These are phyloP conservation scores for Acrobasis repandana DNA, from an alignment of 2,888 invertebrate species.

Conservation along the genomic window DNA sequence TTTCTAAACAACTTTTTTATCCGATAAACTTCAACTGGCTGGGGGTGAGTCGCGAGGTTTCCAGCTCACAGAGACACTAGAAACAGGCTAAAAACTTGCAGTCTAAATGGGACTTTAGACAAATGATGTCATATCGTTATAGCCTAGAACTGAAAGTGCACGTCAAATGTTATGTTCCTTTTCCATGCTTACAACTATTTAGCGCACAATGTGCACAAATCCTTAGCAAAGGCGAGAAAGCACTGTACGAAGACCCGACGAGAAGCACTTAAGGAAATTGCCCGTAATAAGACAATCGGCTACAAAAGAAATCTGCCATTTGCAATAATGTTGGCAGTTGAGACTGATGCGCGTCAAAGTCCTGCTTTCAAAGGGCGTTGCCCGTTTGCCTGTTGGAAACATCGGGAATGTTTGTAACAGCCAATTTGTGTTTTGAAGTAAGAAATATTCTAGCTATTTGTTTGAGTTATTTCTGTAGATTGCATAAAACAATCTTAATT, in stretches of 20 bases:
- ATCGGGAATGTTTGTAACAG: background rate
- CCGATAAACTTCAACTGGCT: no score
- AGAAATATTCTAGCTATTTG: background rate
- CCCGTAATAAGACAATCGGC: conserved; percentile 51
- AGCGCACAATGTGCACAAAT: conserved; percentile 15
- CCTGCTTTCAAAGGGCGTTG: conserved; percentile 23
- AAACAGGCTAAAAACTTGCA: no score
- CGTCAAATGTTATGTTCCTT: no score
- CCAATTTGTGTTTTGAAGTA: background rate
- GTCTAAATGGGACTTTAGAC: no score
- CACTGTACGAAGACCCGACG: conserved; percentile 35
- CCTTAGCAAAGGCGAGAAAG: conserved; percentile 33
- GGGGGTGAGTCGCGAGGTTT: no score
- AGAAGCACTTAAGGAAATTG: conserved; percentile 51
- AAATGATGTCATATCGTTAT: no score
- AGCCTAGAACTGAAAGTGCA: no score
- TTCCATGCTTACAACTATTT: background rate
- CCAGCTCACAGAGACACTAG: no score
- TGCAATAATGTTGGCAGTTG: conserved; percentile 31
- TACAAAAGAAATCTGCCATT: conserved; percentile 43
- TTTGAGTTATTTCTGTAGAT: background rate
- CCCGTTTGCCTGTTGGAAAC: background rate
- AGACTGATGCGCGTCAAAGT: conserved; percentile 37
- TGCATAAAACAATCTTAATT: background rate
- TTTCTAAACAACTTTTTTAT: no score